Percentiles rank a stretch among this genome's conserved stretches.
Conservation (phyloP, 2,113 vertebrate species). For the Spizaetus ornatus region DNA sequence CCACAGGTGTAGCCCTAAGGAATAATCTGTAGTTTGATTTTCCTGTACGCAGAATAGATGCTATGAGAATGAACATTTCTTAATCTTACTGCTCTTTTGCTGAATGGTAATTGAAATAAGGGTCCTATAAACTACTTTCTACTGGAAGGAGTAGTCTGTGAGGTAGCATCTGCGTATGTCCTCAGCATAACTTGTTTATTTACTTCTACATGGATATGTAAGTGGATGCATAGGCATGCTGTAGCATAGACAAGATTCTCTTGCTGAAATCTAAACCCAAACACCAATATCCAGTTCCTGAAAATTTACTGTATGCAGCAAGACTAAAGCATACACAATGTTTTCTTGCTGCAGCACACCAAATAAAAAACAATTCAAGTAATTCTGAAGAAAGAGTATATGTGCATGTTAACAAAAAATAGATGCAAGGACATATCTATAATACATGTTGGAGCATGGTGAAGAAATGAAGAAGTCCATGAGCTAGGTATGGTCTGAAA, state of each 20-base stretch:
- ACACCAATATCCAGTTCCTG: not conserved
- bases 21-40: not conserved
- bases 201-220: not conserved
- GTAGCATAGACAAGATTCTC: not conserved
- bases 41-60: not conserved
- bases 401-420: fast-evolving
- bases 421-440: not conserved
- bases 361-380: not conserved
- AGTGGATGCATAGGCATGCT: not conserved
- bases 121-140: not conserved
- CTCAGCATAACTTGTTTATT: not conserved
- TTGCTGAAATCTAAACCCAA: not conserved
- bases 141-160: not conserved
- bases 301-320: not conserved
- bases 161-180: not conserved
- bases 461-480: not conserved
- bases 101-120: not conserved
- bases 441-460: not conserved
- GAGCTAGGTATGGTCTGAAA: not conserved
- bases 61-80: not conserved
- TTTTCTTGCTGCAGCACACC: not conserved
- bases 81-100: not conserved
- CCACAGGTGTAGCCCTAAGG: not conserved
- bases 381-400: not conserved
- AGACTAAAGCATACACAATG: not conserved